A percentile compares a stretch with the other conserved stretches of the same genome.
Evolutionary conservation across 2,888 invertebrate genomes (phyloP).

Genomic region (Entomobrya multifasciata): DNA sequence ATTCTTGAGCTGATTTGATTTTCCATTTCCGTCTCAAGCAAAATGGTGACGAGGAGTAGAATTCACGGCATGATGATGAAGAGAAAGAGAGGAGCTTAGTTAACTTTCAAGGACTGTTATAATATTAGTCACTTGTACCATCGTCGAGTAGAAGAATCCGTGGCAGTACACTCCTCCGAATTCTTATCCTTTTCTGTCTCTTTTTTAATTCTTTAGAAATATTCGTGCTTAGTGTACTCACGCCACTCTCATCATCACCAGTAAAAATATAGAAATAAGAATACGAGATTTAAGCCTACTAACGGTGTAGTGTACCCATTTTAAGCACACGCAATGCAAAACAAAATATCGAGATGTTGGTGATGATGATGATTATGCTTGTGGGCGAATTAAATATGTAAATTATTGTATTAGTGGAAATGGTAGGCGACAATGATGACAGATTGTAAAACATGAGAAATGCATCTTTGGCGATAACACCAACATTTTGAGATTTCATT

Average conservation of each 20-base stretch:
- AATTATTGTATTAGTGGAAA: conserved; percentile 30
- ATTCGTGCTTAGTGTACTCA: not conserved
- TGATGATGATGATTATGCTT: not conserved
- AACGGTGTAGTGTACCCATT: not conserved
- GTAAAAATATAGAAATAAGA: not conserved
- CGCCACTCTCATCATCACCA: not conserved
- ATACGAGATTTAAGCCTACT: not conserved
- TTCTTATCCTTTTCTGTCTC: not conserved
- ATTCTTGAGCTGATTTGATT: conserved; percentile 78
- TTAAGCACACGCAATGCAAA: not conserved
- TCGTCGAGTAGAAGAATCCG: conserved; percentile 28
- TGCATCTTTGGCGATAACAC: too few relatives aligned
- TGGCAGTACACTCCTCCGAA: not conserved
- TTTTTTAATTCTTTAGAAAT: conserved; percentile 11
- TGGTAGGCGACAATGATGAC: not conserved
- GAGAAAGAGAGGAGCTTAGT: conserved; percentile 51
- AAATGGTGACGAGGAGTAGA: conserved; percentile 55
- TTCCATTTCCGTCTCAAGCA: conserved; percentile 75
- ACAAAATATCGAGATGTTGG: not conserved
- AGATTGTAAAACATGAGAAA: not conserved
- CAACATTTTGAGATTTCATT: too few relatives aligned
- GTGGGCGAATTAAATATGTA: conserved; percentile 46
- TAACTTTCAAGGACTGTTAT: conserved; percentile 66
- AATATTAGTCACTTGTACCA: conserved; percentile 6
- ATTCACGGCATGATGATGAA: conserved; percentile 34